Evolutionary conservation across 2,113 vertebrate species (phyloP).

Genomic region (Burhinus oedicnemus): DNA sequence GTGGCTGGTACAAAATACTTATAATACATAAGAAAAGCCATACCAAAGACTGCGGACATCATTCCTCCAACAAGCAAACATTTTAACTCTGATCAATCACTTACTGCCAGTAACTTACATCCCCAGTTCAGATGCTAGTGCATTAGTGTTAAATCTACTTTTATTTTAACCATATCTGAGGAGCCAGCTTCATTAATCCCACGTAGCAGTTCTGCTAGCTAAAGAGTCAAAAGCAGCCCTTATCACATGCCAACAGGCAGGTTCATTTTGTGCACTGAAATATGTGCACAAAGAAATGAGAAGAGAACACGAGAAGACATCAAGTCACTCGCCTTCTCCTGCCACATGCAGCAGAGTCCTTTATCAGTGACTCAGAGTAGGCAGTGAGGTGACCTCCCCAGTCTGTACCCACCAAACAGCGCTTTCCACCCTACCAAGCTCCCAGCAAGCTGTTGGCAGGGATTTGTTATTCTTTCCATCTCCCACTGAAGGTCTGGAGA

Average conservation of each 20-base stretch:
- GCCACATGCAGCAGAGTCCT: neutral
- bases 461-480: neutral
- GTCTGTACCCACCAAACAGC: neutral
- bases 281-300: neutral
- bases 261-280: neutral
- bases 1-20: neutral
- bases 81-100: neutral
- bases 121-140: neutral
- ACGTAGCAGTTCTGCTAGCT: neutral
- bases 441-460: neutral
- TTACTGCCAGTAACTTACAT: neutral
- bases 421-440: neutral
- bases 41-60: neutral
- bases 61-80: neutral
- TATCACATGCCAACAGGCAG: neutral
- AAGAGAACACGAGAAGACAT: neutral
- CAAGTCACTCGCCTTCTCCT: neutral
- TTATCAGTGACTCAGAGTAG: neutral
- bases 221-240: neutral
- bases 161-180: neutral
- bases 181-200: neutral
- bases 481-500: neutral
- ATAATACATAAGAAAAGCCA: neutral
- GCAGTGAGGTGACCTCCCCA: neutral
- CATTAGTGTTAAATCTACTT: neutral